Evolutionary conservation across 2,797 vertebrate species (phyloP), one percentile per base, ranked within the genome.

Genomic region (Leuciscus waleckii): DNA sequence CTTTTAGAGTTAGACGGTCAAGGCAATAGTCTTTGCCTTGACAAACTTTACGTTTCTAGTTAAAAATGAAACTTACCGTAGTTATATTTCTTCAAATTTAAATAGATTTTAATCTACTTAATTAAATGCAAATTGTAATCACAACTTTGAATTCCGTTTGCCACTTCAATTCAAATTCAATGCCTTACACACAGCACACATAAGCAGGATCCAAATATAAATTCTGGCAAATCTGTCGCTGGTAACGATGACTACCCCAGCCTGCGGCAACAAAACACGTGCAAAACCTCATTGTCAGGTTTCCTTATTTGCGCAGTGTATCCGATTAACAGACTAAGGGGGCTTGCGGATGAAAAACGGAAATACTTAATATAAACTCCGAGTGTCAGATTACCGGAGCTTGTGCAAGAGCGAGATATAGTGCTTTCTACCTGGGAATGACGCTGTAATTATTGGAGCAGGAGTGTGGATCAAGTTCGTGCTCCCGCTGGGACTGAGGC

Each of bases 401-500:
- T 37, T 2, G 37, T 74, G 81, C 37, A 39, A 87, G 70, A 83
- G 63, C 29, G 63, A 86, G 85, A 86, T 78, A 86, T 81, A 80
- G 63, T 1, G 51, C 49, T 75, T 26, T 1, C 71, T 88, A 85
- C 82, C 56, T 88, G 82, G 82, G 65, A 85, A 61, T 79, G 69
- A 81, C 11, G 67, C 67, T 74, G 85, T 84, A 88, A 86, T 88
- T 88, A 88, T 35, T 65, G 54, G 16, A 74, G 65, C 63, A 80
- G 69, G 70, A 83, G 68, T 63, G 67, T 29, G 83, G 83, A 87
- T 84, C 82, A 79, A 80, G 86, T 69, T 87, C 63, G 5, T n/a
- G 74, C 56, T 83, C 26, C 69, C 75, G 21, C 70, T 51, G 58
- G 83, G 83, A 65, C 37, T 17, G 39, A 73, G 63, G 67, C 68